Conservation (phyloP, 1,140 invertebrate species). For the Thalassaphorura encarpata region DNA sequence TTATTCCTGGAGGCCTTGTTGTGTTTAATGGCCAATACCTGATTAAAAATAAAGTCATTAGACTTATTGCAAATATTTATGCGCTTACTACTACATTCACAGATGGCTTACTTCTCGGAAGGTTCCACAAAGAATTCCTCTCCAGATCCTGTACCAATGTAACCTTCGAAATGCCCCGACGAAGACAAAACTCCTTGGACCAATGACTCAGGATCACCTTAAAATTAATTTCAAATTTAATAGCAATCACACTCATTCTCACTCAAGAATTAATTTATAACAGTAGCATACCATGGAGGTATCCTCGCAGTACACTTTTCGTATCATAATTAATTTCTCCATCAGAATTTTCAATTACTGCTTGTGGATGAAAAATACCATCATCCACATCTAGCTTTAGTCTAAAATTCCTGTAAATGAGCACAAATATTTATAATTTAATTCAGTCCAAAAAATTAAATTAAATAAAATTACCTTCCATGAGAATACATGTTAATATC, state of each 20-base stretch:
- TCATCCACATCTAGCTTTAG: conserved; percentile 20
- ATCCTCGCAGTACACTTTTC: conserved; percentile 11
- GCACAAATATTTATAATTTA: conserved; percentile 31
- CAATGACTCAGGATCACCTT: conserved; percentile 69
- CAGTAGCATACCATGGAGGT: conserved; percentile 19
- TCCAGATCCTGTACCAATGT: conserved; percentile 60
- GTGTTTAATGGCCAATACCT: background rate
- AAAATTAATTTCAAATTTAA: conserved; percentile 34
- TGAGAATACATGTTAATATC: background rate
- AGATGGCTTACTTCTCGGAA: conserved; percentile 55
- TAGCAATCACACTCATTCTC: background rate
- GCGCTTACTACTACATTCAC: background rate
- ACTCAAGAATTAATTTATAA: background rate
- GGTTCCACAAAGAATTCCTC: conserved; percentile 78
- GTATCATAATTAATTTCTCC: conserved; percentile 22
- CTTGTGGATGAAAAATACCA: conserved; percentile 25
- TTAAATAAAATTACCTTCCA: background rate
- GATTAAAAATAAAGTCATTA: background rate
- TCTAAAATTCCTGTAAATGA: conserved; percentile 15
- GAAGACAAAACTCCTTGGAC: conserved; percentile 75
- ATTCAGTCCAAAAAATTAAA: no score
- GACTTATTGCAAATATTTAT: background rate
- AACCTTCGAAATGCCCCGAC: conserved; percentile 81
- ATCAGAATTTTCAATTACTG: conserved; percentile 29
- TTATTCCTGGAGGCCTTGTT: conserved; percentile 9